Conservation (phyloP, 37 sponge, comb jelly and placozoan genomes). For the Bolinopsis microptera region DNA sequence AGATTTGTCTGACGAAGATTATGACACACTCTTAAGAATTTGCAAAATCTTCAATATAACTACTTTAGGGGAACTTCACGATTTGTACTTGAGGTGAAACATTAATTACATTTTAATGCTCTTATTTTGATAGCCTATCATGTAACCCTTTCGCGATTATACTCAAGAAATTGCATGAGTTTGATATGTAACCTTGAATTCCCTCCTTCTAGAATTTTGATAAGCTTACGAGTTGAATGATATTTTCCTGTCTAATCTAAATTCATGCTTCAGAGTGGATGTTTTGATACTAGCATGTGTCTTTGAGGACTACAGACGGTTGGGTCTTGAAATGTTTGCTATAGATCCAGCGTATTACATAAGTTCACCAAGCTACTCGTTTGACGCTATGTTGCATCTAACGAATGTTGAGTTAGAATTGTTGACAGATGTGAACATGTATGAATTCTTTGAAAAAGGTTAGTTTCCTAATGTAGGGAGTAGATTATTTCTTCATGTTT, state of each 20-base stretch:
- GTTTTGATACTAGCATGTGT: slow-evolving; percentile 1
- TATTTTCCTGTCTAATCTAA: too few relatives aligned
- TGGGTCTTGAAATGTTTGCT: neutral
- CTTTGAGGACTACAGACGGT: neutral
- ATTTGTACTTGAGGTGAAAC: neutral
- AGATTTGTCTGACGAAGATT: slow-evolving; percentile 29
- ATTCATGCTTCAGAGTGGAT: neutral
- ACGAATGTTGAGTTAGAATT: neutral
- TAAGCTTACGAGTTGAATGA: too few relatives aligned
- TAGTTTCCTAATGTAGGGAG: too few relatives aligned
- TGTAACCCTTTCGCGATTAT: too few relatives aligned
- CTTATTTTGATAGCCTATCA: too few relatives aligned
- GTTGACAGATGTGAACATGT: neutral
- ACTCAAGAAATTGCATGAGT: too few relatives aligned
- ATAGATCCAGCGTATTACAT: slow-evolving; percentile 8
- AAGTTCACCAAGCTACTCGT: slow-evolving; percentile 7
- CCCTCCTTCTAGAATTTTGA: too few relatives aligned
- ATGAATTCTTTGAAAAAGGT: neutral
- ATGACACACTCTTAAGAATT: neutral
- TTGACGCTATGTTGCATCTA: neutral
- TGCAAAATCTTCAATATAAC: neutral
- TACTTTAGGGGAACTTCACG: neutral
- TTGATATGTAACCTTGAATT: too few relatives aligned
- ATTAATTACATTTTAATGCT: too few relatives aligned
- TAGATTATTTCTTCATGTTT: too few relatives aligned